Base-by-base conservation (phyloP, 1,140 invertebrate genomes). In the Cherax quadricarinatus region DNA sequence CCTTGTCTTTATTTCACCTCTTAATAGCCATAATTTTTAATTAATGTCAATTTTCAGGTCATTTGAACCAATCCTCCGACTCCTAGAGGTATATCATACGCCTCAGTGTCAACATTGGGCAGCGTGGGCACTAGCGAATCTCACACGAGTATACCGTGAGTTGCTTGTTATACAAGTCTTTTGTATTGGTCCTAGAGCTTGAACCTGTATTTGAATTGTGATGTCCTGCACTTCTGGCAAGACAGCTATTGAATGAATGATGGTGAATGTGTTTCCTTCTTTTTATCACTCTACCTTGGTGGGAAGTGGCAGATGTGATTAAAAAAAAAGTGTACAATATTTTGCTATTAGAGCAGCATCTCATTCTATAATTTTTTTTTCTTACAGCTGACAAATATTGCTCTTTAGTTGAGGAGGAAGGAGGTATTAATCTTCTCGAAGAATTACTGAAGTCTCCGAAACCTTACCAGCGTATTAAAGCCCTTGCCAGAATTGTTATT, bases 61-160 rank as follows among this genome's bases (percentile, higher is more conserved):
- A 98, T 99, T 99, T 95, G 97, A 98, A 94, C 98, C 98, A 5
- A 98, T 99, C 93, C 95, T 99, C 10, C 96, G 97, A 89, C 95
- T 99, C 73, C 96, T 98, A 6, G 96, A 96, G 93, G 96, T 97
- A 86, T 97, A 97, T 94, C 97, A 98, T 93, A 98, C 98, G 4
- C 97, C 98, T 0, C 97, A 98, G 94, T 99, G 98, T 95, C 98
- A 99, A 95, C 97, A 98, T 94, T 99, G 98, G 98, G 98, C 98
- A 4, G 97, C 98, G n/a, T 99, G 99, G 99, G 99, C 98, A 9
- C 96, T 99, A 70, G 98, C 98, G 57, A 99, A 99, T 96, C 96
- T 99, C 30, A 99, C 98, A 18, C 97, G 96, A 94, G 98, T 99
- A 78, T 98, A 98, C 95, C 97, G 97, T 98, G 70, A 93, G 88